Percentiles rank a stretch among this genome's conserved stretches.
Conservation (phyloP, 2,113 vertebrate genomes). For the Rhineura floridana region DNA sequence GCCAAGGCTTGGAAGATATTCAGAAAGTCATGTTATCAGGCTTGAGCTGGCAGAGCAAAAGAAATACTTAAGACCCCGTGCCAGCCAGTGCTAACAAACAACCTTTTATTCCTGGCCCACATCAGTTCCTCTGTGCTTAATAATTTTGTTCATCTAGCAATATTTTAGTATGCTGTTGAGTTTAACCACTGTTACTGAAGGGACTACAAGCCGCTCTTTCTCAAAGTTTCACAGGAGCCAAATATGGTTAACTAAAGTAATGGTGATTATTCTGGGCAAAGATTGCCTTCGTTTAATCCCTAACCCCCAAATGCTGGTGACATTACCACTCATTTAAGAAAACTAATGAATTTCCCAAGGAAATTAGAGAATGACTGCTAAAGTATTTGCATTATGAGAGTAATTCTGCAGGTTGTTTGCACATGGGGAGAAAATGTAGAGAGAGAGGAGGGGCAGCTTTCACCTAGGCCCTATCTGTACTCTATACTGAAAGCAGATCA, state of each 20-base stretch:
- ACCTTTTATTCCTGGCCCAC: conserved; percentile 68
- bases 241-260: conserved; percentile 69
- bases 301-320: conserved; percentile 67
- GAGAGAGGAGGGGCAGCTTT: conserved; percentile 12
- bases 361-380: conserved; percentile 67
- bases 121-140: conserved; percentile 61
- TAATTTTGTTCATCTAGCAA: conserved; percentile 68
- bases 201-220: conserved; percentile 60
- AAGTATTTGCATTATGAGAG: conserved; percentile 64
- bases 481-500: too few species aligned
- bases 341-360: conserved; percentile 70
- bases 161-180: conserved; percentile 75
- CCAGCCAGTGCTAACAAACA: conserved; percentile 70
- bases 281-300: conserved; percentile 72
- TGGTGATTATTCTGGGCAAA: conserved; percentile 65
- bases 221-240: conserved; percentile 58
- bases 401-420: conserved; percentile 59
- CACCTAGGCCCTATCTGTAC: too few species aligned
- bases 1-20: conserved; percentile 71
- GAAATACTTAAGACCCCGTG: conserved; percentile 59
- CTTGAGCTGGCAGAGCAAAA: conserved; percentile 65
- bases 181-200: conserved; percentile 70
- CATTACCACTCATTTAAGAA: conserved; percentile 61
- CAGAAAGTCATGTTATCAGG: conserved; percentile 72
- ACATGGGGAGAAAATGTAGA: conserved; percentile 33